These are phyloP conservation scores for Epistrophe grossulariae DNA, from an alignment of 2,888 invertebrate genomes.

Conservation along the genomic window DNA sequence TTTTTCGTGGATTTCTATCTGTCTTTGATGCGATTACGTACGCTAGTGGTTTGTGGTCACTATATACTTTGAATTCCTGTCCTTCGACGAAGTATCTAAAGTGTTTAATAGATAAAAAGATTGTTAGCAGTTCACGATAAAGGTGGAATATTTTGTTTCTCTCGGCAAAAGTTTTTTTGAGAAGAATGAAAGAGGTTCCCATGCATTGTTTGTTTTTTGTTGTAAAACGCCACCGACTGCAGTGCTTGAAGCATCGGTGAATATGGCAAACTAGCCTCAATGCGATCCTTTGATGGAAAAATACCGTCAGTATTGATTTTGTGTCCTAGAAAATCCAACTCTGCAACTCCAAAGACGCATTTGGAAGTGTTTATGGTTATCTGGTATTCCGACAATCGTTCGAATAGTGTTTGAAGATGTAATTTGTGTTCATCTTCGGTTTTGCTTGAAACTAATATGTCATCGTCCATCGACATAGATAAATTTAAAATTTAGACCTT, in stretches of 20 bases:
- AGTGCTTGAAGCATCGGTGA: slow-evolving; percentile 71
- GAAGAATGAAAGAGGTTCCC: slow-evolving; percentile 77
- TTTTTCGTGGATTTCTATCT: not conserved
- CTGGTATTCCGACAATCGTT: not conserved
- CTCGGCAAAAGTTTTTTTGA: slow-evolving; percentile 76
- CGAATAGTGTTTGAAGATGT: not conserved
- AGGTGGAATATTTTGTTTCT: slow-evolving; percentile 77
- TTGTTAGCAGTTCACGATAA: slow-evolving; percentile 77
- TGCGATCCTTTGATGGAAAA: not conserved
- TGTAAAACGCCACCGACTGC: slow-evolving; percentile 77
- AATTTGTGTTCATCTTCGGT: not conserved
- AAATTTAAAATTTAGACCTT: not conserved
- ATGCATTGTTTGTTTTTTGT: slow-evolving; percentile 60
- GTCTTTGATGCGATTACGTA: not conserved
- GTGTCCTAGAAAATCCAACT: not conserved
- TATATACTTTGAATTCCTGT: slow-evolving; percentile 21
- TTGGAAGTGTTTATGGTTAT: not conserved
- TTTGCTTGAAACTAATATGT: not conserved
- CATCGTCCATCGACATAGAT: slow-evolving; percentile 1
- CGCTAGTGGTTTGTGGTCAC: slow-evolving; percentile 32
- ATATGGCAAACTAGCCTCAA: not conserved
- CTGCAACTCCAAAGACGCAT: not conserved
- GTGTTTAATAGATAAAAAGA: slow-evolving; percentile 73
- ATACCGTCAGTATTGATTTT: not conserved
- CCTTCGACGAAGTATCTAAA: slow-evolving; percentile 28